Evolutionary conservation across 2,797 vertebrate species (phyloP), one percentile per base, ranked within the genome.

Genomic region (Nannoperca australis): DNA sequence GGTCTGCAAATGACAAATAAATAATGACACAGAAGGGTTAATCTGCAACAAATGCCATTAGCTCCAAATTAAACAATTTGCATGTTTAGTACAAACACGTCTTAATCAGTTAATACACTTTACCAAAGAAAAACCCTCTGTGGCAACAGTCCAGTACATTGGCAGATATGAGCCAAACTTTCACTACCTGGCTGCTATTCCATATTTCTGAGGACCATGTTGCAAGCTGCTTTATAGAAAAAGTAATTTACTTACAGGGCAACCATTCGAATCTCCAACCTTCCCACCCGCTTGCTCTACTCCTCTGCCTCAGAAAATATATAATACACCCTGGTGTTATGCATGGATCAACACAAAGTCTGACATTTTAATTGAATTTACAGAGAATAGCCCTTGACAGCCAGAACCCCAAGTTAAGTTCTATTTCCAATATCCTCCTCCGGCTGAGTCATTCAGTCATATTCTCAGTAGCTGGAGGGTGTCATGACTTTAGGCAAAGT

Each of bases 301-400:
- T 60, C 53, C 69, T 76, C 69, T 64, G 49, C 81, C 45, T 70
- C 70, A 58, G 65, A 78, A 83, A 70, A 83, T 82, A 73, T 81
- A 78, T 68, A 81, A 81, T 75, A 66, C 70, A 70, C 55, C 30
- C 59, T 30, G 6, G 53, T 40, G 78, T 68, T 85, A 87, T 85
- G 81, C 78, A 87, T 81, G 79, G 75, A 80, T 82, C 78, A 82
- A 81, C 83, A 82, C 80, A 44, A 75, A 81, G 80, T 80, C 55
- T 74, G 82, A 83, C 61, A 83, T 79, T 91, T 89, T 87, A 90
- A 92, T 92, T 92, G 79, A 92, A 92, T 91, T 91, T 85, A 76
- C 71, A 81, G 71, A 82, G 78, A 82, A 78, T 76, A 79, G 71
- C 70, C 68, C 49, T 70, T 89, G 82, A 82, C 82, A 78, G 84